Base-by-base conservation (phyloP, 2,888 invertebrate genomes). In the Scaptomyza flava region DNA sequence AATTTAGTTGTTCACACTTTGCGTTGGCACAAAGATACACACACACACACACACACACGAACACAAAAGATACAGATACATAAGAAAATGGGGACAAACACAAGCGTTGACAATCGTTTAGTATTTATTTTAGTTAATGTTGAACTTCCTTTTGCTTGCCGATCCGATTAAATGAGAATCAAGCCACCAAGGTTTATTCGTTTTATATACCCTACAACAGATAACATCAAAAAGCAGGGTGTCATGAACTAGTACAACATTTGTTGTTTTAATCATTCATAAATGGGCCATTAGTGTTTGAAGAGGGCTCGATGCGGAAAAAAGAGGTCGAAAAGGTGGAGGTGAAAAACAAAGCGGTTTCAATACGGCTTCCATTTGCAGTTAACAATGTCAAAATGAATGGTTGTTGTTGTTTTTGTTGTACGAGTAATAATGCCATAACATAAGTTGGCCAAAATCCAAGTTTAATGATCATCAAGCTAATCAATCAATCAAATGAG, bases 1-100 rank as follows among this genome's bases (percentile, higher is more conserved):
- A 87, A 77, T 85, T 77, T 82, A 82, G 83, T 69, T 42, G 59
- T 73, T 86, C 77, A 85, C 86, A 87, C 81, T 87, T 85, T 82
- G 88, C 81, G 81, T 82, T 82, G 88, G 88, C 80, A 82, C 54
- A 60, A 5, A 27, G 27, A 27, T 27, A 52, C 51, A 63, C 42
- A 64, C 9, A 57, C 20, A 65, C 20, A 59, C 48, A 64, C 23
- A 60, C 30, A 38, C 9, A 54, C 7, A 63, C 56, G 68, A 23
- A 50, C 12, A 59, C 23, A 27, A 63, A n/a, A 46, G 30, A 45
- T 27, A 48, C 41, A 58, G 33, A 51, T 27, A 48, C 27, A 30
- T 23, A 46, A 53, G 36, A 56, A 68, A 79, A 70, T 70, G 87
- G 58, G 81, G 66, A 86, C 87, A 38, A n/a, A 36, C 82, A 38